Percentiles rank a stretch among this genome's conserved stretches.
Evolutionary conservation across 2,113 vertebrate genomes (phyloP).

Genomic region (Ivindomyrus marchei): DNA sequence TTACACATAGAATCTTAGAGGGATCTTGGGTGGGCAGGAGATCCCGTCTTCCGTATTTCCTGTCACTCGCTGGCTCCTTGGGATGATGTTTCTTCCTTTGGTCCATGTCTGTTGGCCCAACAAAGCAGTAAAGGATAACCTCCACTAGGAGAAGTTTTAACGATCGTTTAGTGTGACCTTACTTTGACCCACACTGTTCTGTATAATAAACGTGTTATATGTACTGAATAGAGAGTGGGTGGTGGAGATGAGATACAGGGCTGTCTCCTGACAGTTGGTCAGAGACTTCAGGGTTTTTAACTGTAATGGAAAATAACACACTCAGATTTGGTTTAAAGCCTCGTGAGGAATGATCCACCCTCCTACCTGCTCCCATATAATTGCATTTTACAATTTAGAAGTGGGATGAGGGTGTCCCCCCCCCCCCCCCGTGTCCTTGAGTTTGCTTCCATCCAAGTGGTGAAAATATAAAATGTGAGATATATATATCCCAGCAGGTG

Average conservation of each 20-base stretch:
- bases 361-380: not conserved
- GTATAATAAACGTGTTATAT: not conserved
- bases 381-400: conserved; percentile 4
- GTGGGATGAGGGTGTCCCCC: not conserved
- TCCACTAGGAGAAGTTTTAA: not conserved
- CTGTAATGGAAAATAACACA: conserved; percentile 25
- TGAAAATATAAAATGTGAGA: not conserved
- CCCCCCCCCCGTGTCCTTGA: conserved; percentile 6
- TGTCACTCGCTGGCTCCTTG: not conserved
- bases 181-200: not conserved
- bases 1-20: not conserved
- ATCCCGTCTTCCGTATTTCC: not conserved
- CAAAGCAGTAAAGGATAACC: not conserved
- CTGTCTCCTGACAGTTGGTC: conserved; percentile 6
- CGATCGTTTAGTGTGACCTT: not conserved
- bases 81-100: not conserved
- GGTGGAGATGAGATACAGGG: not conserved
- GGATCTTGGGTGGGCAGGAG: not conserved
- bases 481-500: not conserved
- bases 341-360: not conserved
- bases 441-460: not conserved
- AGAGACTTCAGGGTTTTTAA: conserved; percentile 7
- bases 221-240: not conserved
- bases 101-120: not conserved
- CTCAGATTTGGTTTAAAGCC: conserved; percentile 29